Evolutionary conservation across 2,113 vertebrate species (phyloP).

Genomic region (Cettia cetti): DNA sequence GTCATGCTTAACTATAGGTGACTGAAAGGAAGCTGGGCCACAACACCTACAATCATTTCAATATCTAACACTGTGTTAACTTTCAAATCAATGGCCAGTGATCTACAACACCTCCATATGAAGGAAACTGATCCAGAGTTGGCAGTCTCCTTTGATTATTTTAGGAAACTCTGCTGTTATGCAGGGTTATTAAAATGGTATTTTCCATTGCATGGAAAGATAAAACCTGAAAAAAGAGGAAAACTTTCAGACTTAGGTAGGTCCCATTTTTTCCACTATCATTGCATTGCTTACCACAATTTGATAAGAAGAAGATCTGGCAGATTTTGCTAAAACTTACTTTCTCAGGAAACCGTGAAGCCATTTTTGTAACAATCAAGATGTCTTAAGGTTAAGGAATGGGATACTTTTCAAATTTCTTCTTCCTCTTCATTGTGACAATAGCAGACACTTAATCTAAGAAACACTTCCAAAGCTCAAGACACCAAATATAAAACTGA

Average conservation of each 20-base stretch:
- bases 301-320: background rate
- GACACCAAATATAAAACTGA: background rate
- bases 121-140: background rate
- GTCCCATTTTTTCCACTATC: background rate
- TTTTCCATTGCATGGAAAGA: background rate
- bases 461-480: background rate
- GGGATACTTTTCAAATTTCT: background rate
- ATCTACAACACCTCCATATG: background rate
- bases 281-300: fast-evolving
- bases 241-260: background rate
- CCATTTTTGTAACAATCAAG: background rate
- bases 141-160: background rate
- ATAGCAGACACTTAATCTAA: background rate
- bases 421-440: background rate
- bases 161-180: background rate
- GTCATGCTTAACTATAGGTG: background rate
- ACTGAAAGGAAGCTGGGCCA: background rate
- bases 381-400: background rate
- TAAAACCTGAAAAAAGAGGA: background rate
- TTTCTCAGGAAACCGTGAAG: background rate
- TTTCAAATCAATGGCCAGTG: background rate
- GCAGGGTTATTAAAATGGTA: background rate
- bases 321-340: background rate
- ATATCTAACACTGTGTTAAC: background rate
- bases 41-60: background rate